These are phyloP conservation scores for Dromas ardeola DNA, from an alignment of 2,113 vertebrate species.

Conservation along the genomic window DNA sequence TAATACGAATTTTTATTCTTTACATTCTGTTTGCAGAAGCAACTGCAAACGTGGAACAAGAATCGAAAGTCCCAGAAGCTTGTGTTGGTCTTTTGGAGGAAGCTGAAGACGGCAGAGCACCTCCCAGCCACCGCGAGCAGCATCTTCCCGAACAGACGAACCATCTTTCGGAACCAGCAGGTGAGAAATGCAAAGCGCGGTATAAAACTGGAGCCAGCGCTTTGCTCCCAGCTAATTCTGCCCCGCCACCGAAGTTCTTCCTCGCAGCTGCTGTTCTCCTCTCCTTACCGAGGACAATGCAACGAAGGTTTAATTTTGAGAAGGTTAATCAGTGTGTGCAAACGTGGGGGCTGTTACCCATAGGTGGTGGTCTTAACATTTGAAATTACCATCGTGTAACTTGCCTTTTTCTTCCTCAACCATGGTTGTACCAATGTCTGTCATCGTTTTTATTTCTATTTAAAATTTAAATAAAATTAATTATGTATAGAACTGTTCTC, in stretches of 20 bases:
- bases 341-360: fast-evolving
- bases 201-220: not conserved
- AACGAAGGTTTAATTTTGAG: fast-evolving
- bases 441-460: not conserved
- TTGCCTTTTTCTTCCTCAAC: not conserved
- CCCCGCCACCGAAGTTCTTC: not conserved
- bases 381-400: fast-evolving
- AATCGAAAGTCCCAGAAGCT: not conserved
- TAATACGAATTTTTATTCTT: not conserved
- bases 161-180: not conserved
- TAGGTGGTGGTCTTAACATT: too few relatives aligned
- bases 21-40: not conserved
- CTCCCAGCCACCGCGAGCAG: not conserved
- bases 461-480: not conserved
- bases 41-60: not conserved
- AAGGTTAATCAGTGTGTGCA: not conserved
- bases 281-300: not conserved
- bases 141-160: fast-evolving
- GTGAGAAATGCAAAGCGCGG: not conserved
- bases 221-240: not conserved
- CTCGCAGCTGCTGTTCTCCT: not conserved
- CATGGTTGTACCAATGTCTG: not conserved
- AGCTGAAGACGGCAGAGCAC: not conserved
- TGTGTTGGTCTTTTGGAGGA: not conserved
- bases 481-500: not conserved